phyloP scores from a whole-genome alignment of 2,113 vertebrate genomes.

The human (Homo sapiens) region GRCh38 chr22:39149501-39150000 shows the following conservation, averaged over 20 bases:
- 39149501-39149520: not conserved
- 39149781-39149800: slow-evolving; percentile 97
- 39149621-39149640: not conserved
- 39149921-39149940: not conserved
- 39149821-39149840: slow-evolving; percentile 95
- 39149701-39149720: not conserved
- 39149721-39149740: not conserved
- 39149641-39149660: not conserved
- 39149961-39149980: not conserved
- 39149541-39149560: not conserved
- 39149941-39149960: not conserved
- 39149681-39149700: not conserved
- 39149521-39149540: not conserved
- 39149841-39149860: slow-evolving; percentile 72
- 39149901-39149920: not conserved
- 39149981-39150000: not conserved
- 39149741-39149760: not conserved
- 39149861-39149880: not conserved
- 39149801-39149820: slow-evolving; percentile 99
- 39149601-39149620: not conserved
- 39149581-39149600: not conserved
- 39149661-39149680: not conserved
- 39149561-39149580: not conserved
- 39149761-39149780: not conserved
- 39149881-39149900: too few relatives aligned